Evolutionary conservation across 1,140 invertebrate species (phyloP), one percentile per base, ranked within the genome.

Genomic region (Reticulitermes speratus): DNA sequence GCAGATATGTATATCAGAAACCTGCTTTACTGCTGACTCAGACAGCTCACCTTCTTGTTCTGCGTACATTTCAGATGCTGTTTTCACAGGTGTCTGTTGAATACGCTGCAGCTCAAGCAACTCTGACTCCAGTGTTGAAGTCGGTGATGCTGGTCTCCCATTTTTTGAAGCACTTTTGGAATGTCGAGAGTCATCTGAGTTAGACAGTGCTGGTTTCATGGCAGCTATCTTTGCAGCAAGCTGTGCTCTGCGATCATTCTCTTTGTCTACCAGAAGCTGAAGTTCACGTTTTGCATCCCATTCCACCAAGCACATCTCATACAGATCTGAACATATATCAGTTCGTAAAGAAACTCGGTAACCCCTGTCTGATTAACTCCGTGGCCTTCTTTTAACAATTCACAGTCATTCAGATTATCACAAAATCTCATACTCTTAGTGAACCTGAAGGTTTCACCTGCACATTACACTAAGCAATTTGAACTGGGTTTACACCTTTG

Each of bases 1-100:
- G 52, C 14, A 55, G 52, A 16, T 38, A 38, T 38, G 38, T 55
- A 16, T 19, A 5, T 55, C 19, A 55, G 14, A 19, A 12, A 55
- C 19, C 19, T 55, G 19, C 14, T 5, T 55, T 14, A 55, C 52
- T 55, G 52, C 14, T 19, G 14, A 19, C 3, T 16, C 52, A 16
- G 19, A 6, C n/a, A 52, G 8, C 45, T 52, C 30, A 55, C 83
- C 83, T 84, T 84, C 83, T 19, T 52, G 45, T 45, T 55, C 83
- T 52, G 83, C 45, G 59, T 45, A 84, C 21, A 84, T 45, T 55
- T 84, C 44, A 52, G 83, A 84, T 84, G 83, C 45, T 14, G 83
- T 84, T 32, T 84, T 84, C 6, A 52, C 25, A 52, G 83, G 45
- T 12, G 83, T 75, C 65, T 75, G 65, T 16, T 75, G 65, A 30